Percentiles rank a stretch among this genome's conserved stretches.
These are phyloP conservation scores for Tapera naevia DNA, from an alignment of 2,797 vertebrate genomes.

Conservation along the genomic window DNA sequence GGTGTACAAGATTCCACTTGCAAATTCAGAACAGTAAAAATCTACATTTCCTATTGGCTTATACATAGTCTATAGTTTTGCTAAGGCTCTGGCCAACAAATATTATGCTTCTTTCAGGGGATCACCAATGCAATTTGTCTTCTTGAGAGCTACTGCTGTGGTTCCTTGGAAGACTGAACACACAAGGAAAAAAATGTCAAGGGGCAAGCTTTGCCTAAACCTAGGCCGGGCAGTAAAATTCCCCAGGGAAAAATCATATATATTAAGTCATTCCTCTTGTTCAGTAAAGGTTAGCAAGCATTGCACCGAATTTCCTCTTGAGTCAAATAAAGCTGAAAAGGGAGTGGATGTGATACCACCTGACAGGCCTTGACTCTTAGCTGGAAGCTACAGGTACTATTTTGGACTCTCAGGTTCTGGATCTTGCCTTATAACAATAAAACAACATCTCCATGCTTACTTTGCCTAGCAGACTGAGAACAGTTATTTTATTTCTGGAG, in stretches of 20 bases:
- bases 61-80: not conserved
- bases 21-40: slow-evolving; percentile 50
- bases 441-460: not conserved
- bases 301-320: slow-evolving; percentile 13
- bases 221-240: slow-evolving; percentile 23
- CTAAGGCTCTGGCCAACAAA: slow-evolving; percentile 23
- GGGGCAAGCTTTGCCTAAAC: slow-evolving; percentile 38
- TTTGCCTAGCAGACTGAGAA: not conserved
- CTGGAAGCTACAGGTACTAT: not conserved
- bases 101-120: slow-evolving; percentile 31
- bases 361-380: slow-evolving; percentile 43
- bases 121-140: slow-evolving; percentile 3
- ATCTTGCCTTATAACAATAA: not conserved
- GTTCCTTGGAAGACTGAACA: slow-evolving; percentile 46
- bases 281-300: slow-evolving; percentile 60
- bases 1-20: slow-evolving; percentile 23
- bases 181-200: slow-evolving; percentile 49
- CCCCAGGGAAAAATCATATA: slow-evolving; percentile 17
- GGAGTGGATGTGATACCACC: not conserved
- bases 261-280: slow-evolving; percentile 3
- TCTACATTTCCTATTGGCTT: slow-evolving; percentile 45
- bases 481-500: not conserved
- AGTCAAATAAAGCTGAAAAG: slow-evolving; percentile 25
- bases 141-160: slow-evolving; percentile 1
- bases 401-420: not conserved